Percentiles rank a stretch among this genome's conserved stretches.
These are phyloP conservation scores for Platygyra sinensis DNA, from an alignment of 64 coral and sea anemone genomes.

Conservation along the genomic window DNA sequence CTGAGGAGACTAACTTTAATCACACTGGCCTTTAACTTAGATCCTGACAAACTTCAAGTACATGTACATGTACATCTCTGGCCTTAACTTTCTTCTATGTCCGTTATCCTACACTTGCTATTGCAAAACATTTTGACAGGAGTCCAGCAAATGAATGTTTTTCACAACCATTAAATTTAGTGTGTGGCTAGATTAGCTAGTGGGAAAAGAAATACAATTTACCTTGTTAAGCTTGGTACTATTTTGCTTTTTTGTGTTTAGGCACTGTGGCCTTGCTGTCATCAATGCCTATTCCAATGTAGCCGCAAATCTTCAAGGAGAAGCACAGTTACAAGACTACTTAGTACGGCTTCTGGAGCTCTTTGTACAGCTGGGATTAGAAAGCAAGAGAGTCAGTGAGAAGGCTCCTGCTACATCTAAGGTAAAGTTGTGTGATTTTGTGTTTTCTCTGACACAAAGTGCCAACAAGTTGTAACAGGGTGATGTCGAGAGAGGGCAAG, in stretches of 20 bases:
- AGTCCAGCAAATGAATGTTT: no score
- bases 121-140: no score
- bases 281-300: slow-evolving; percentile 91
- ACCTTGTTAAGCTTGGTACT: no score
- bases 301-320: slow-evolving; percentile 75
- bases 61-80: no score
- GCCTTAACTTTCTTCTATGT: no score
- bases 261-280: slow-evolving; percentile 90
- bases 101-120: no score
- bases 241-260: neutral
- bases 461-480: neutral
- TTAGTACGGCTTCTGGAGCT: slow-evolving; percentile 88
- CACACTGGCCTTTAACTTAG: no score
- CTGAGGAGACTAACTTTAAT: no score
- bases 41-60: no score
- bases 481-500: neutral
- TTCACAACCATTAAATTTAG: no score
- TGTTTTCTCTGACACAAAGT: neutral
- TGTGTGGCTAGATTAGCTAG: no score
- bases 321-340: slow-evolving; percentile 84
- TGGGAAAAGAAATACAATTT: no score
- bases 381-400: slow-evolving; percentile 89
- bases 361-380: slow-evolving; percentile 96
- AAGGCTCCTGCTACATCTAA: slow-evolving; percentile 81
- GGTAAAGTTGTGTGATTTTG: slow-evolving; percentile 9